Percentiles rank a stretch among this genome's conserved stretches.
Conservation (phyloP, 2,888 invertebrate species). For the Drosophila robusta region DNA sequence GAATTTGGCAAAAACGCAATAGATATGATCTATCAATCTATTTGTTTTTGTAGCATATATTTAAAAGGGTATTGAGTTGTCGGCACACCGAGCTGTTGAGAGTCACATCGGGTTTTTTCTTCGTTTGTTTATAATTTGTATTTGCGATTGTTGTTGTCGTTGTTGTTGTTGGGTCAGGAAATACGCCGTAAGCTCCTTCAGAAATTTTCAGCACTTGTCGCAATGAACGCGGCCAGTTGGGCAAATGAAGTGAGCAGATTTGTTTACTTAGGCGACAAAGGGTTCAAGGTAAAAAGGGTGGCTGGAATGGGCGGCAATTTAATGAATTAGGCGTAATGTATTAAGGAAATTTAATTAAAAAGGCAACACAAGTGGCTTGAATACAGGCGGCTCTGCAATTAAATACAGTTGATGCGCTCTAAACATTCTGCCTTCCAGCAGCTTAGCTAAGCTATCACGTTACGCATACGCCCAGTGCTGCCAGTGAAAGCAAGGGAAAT, state of each 20-base stretch:
- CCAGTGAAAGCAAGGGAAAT: neutral
- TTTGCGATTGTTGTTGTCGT: constrained; percentile 10
- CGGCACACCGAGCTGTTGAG: neutral
- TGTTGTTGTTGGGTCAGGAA: constrained; percentile 54
- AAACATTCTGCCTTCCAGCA: neutral
- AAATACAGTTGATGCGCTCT: constrained; percentile 31
- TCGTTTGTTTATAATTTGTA: constrained; percentile 8
- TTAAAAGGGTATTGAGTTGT: neutral
- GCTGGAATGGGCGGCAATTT: neutral
- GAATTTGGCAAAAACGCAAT: too few relatives aligned
- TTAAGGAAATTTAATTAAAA: constrained; percentile 53
- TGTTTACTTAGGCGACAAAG: constrained; percentile 66
- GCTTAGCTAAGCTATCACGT: constrained; percentile 23
- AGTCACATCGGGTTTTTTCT: neutral
- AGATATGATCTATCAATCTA: too few relatives aligned
- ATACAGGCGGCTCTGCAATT: constrained; percentile 19
- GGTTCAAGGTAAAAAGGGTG: constrained; percentile 35
- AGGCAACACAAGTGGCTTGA: constrained; percentile 10
- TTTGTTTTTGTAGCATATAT: too few relatives aligned
- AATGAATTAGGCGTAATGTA: constrained; percentile 52
- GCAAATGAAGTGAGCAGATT: constrained; percentile 75
- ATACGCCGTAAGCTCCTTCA: constrained; percentile 62
- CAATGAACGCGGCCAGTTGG: constrained; percentile 28
- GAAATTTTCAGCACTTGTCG: constrained; percentile 54
- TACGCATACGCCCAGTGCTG: constrained; percentile 41